Evolutionary conservation across 2,888 invertebrate genomes (phyloP).

Genomic region (Theretra japonica): DNA sequence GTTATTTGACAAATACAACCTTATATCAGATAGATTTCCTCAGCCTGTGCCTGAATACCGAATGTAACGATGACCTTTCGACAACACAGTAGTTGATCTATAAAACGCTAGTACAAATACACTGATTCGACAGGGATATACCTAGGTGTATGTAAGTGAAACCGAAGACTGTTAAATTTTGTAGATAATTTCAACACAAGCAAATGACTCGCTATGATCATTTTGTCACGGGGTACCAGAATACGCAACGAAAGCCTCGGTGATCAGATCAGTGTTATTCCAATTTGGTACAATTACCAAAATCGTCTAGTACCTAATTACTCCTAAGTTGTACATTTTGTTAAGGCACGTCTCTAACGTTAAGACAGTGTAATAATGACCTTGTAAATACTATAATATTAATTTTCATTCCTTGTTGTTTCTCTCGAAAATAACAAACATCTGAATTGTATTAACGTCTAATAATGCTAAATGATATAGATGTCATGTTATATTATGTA

Average conservation of each 20-base stretch:
- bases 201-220: slow-evolving; percentile 56
- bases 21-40: slow-evolving; percentile 49
- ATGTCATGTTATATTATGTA: slow-evolving; percentile 54
- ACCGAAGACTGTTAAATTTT: slow-evolving; percentile 82
- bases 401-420: slow-evolving; percentile 26
- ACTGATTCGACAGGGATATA: slow-evolving; percentile 80
- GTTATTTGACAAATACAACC: background rate
- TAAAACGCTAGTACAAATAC: slow-evolving; percentile 81
- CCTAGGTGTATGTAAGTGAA: slow-evolving; percentile 77
- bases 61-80: slow-evolving; percentile 50
- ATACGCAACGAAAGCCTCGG: slow-evolving; percentile 58
- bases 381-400: slow-evolving; percentile 21
- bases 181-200: slow-evolving; percentile 75
- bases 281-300: slow-evolving; percentile 77
- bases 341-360: slow-evolving; percentile 23
- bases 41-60: slow-evolving; percentile 59
- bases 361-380: slow-evolving; percentile 25
- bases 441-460: slow-evolving; percentile 14
- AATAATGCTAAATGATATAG: slow-evolving; percentile 40
- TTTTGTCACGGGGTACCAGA: slow-evolving; percentile 54
- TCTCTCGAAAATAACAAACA: slow-evolving; percentile 12
- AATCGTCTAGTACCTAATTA: slow-evolving; percentile 78
- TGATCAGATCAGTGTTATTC: slow-evolving; percentile 74
- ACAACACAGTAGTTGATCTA: slow-evolving; percentile 60
- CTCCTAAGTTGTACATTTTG: slow-evolving; percentile 59